phyloP scores from a whole-genome alignment of 2,113 vertebrate species.

The Ophiodon elongatus region DNA sequence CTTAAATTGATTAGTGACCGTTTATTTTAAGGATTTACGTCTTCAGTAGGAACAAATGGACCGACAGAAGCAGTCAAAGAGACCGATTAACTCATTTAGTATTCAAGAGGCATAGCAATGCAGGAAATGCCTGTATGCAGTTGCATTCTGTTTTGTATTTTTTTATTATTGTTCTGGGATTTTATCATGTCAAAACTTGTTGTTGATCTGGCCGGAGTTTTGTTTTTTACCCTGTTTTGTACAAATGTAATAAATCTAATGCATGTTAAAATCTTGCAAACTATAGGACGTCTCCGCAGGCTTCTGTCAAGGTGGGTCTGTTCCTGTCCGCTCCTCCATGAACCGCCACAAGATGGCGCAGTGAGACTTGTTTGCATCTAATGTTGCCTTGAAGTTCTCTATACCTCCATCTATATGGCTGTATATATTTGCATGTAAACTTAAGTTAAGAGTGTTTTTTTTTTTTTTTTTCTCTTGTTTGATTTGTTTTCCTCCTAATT shows the following conservation, averaged over 20 bases:
- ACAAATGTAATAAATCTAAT: neutral
- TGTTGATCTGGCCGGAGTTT: neutral
- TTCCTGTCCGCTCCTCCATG: neutral
- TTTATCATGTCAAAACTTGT: neutral
- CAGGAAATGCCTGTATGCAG: neutral
- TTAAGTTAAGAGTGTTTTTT: neutral
- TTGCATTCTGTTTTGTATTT: neutral
- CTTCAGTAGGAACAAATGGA: neutral
- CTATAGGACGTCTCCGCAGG: neutral
- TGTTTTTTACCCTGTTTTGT: neutral
- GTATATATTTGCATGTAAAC: neutral
- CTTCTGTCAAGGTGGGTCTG: neutral
- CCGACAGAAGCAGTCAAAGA: neutral
- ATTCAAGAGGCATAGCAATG: neutral
- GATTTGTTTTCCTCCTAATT: neutral
- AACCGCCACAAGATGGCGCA: slow-evolving; percentile 27
- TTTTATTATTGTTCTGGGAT: neutral
- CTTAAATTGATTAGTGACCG: neutral
- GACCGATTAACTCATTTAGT: neutral
- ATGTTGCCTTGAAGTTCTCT: neutral
- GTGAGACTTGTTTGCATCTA: neutral
- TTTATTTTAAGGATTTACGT: neutral
- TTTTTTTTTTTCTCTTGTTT: neutral
- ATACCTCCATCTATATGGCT: neutral
- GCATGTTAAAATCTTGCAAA: neutral